Percentiles rank a stretch among this genome's conserved stretches.
phyloP scores from a whole-genome alignment of 2,888 invertebrate genomes.

The Hydrotaea cyrtoneurina region DNA sequence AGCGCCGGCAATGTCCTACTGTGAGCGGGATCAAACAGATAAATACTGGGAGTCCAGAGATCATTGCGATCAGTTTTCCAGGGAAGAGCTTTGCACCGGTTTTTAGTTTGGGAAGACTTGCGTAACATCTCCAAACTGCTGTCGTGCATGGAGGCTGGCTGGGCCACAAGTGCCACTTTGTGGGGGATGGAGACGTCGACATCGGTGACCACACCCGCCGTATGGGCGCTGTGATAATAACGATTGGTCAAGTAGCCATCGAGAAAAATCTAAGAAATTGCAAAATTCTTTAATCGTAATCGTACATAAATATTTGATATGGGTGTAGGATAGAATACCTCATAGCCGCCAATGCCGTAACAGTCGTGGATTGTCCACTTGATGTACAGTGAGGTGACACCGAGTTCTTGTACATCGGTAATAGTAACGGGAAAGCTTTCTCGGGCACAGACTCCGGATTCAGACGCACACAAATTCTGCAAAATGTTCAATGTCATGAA shows the following conservation, averaged over 20 bases:
- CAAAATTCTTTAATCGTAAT: not conserved
- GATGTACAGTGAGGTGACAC: slow-evolving; percentile 75
- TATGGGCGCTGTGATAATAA: slow-evolving; percentile 74
- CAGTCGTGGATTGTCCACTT: slow-evolving; percentile 76
- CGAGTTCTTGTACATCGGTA: slow-evolving; percentile 73
- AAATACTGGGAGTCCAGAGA: slow-evolving; percentile 75
- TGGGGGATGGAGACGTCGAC: slow-evolving; percentile 75
- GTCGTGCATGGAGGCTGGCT: slow-evolving; percentile 66
- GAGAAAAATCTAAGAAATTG: slow-evolving; percentile 74
- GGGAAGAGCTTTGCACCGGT: slow-evolving; percentile 61
- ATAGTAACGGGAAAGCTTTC: slow-evolving; percentile 77
- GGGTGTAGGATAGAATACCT: slow-evolving; percentile 71
- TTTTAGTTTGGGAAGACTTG: slow-evolving; percentile 24
- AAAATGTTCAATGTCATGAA: not conserved
- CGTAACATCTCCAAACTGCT: slow-evolving; percentile 47
- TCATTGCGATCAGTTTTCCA: slow-evolving; percentile 64
- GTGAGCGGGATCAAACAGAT: slow-evolving; percentile 72
- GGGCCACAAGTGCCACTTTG: slow-evolving; percentile 76
- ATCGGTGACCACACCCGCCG: slow-evolving; percentile 76
- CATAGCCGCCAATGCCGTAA: slow-evolving; percentile 76
- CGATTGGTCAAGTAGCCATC: slow-evolving; percentile 78
- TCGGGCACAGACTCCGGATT: slow-evolving; percentile 55
- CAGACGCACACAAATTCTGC: slow-evolving; percentile 58
- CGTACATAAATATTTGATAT: not conserved
- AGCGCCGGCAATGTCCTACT: not conserved